Conservation (phyloP, 2,113 vertebrate genomes). For the Myxocyprinus asiaticus region DNA sequence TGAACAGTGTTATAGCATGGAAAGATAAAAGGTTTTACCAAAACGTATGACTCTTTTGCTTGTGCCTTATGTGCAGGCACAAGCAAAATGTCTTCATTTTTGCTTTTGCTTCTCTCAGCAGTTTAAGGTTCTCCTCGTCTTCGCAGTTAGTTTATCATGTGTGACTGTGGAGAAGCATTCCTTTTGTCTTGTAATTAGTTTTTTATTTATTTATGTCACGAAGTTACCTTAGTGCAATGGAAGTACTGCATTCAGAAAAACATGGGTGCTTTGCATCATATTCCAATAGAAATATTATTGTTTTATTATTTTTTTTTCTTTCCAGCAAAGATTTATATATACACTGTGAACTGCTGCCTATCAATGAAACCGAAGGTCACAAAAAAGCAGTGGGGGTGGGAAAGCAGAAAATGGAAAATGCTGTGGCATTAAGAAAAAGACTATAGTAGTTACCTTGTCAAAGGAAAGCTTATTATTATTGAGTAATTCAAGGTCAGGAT, state of each 20-base stretch:
- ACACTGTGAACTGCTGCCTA: not conserved
- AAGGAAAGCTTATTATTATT: slow-evolving; percentile 88
- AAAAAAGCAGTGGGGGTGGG: too few species aligned
- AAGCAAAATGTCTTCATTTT: slow-evolving; percentile 40
- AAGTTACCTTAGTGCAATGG: not conserved
- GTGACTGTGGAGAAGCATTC: not conserved
- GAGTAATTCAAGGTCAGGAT: slow-evolving; percentile 35
- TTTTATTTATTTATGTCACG: not conserved
- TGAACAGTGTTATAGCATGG: slow-evolving; percentile 28
- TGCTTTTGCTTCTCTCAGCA: slow-evolving; percentile 38
- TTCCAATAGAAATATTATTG: too few species aligned
- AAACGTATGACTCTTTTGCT: not conserved
- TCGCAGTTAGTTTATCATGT: slow-evolving; percentile 33
- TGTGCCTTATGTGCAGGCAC: slow-evolving; percentile 34
- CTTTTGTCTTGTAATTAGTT: slow-evolving; percentile 14
- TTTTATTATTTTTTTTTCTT: not conserved
- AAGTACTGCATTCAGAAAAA: not conserved
- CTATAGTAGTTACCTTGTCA: slow-evolving; percentile 80
- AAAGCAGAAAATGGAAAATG: slow-evolving; percentile 10
- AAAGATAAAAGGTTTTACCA: slow-evolving; percentile 27
- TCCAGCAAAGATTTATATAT: not conserved
- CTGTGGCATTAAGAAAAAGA: slow-evolving; percentile 21
- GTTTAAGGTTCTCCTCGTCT: slow-evolving; percentile 16
- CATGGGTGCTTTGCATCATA: not conserved
- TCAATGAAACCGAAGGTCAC: slow-evolving; percentile 13